Conservation (phyloP, 2,888 invertebrate genomes). For the Molorchus minor region DNA sequence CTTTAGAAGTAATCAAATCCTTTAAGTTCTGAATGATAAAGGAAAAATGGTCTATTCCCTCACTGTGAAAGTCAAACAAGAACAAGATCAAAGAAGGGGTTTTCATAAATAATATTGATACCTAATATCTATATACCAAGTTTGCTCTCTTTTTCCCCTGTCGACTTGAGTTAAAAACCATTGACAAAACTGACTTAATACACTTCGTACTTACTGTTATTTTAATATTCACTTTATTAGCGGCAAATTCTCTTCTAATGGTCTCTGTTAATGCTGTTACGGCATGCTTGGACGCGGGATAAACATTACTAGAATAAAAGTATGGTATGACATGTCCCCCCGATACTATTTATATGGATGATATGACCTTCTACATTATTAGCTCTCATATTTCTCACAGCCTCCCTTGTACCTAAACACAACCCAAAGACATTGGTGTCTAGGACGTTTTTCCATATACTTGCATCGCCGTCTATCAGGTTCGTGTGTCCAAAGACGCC, state of each 20-base stretch:
- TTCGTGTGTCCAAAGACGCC: constrained; percentile 43
- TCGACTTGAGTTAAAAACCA: no score
- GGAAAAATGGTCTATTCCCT: no score
- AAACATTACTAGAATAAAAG: constrained; percentile 39
- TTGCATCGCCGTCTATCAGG: constrained; percentile 45
- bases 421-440: constrained; percentile 36
- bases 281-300: constrained; percentile 37
- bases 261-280: constrained; percentile 36
- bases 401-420: constrained; percentile 46
- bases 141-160: no score
- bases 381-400: constrained; percentile 45
- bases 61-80: no score
- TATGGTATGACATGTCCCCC: constrained; percentile 45
- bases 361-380: constrained; percentile 48
- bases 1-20: no score
- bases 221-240: constrained; percentile 31
- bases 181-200: no score
- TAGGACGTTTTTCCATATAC: constrained; percentile 38
- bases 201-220: constrained; percentile 34
- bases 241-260: constrained; percentile 28
- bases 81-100: no score
- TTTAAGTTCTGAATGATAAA: no score
- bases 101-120: no score
- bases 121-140: no score
- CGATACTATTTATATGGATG: constrained; percentile 48